Base-by-base conservation (phyloP, 1,140 invertebrate genomes). In the Pseudomyrmex concolor region DNA sequence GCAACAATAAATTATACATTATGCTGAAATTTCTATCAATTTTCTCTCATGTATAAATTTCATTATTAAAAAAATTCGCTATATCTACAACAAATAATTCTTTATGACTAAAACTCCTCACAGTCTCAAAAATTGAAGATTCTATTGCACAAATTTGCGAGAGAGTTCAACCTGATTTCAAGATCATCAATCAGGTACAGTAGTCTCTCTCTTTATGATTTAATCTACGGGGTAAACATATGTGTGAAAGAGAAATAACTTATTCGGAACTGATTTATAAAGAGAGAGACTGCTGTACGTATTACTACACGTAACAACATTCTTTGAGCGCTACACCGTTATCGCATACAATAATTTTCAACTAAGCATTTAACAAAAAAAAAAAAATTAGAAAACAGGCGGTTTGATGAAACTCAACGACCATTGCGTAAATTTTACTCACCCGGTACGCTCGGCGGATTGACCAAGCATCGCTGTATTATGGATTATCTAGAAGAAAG, bases 401-500 rank as follows among this genome's bases (percentile, higher is more conserved):
- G 76, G 15, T 70, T 72, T 19, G 66, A 57, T 60, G 50, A 12
- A 70, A 15, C 55, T 84, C 15, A 48, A 72, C 50, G 54, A 68
- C 50, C 48, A 51, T 60, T 62, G 71, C 51, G 25, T 80, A 55
- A 45, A 81, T 84, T 70, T 86, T 89, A 92, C 89, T 88, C 86
- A 94, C 92, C 92, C 93, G 12, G 90, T 91, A 70, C 90, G 91
- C 84, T 94, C 91, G 74, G 90, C 88, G 34, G 93, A 85, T 86
- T 93, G 91, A 80, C 91, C 92, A 92, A 92, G 87, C 85, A 92
- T 86, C 74, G 92, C 87, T 63, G 92, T 91, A 78, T 94, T 94
- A 91, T 94, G 94, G 45, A 94, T 94, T 89, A 94, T 94, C 94
- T 94, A 91, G 10, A 94, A 93, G 43, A 87, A 91, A 91, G 85